A percentile compares a stretch with the other conserved stretches of the same genome.
Evolutionary conservation across 2,113 vertebrate species (phyloP).

Genomic region (Machaerirhynchus nigripectus): DNA sequence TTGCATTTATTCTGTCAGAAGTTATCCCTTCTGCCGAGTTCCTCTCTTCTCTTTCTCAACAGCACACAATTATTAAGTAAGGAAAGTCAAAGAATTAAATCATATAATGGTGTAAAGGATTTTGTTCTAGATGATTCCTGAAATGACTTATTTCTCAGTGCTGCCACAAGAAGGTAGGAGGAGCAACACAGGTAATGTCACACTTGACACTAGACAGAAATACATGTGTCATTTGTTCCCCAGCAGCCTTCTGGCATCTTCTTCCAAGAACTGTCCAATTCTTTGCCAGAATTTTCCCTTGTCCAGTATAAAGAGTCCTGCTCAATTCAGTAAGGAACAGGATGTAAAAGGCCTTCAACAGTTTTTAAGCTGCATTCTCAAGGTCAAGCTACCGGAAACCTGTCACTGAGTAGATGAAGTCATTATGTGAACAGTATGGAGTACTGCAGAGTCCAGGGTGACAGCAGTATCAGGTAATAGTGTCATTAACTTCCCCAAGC

Average conservation of each 20-base stretch:
- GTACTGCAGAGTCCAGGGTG: background rate
- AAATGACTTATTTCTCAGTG: background rate
- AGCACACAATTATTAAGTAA: background rate
- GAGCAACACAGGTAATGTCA: background rate
- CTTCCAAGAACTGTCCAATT: background rate
- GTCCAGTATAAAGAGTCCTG: background rate
- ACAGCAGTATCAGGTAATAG: background rate
- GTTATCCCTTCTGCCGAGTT: background rate
- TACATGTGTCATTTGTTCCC: rapidly evolving
- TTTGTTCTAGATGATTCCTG: background rate
- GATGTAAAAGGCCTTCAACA: background rate
- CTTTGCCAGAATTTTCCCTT: background rate
- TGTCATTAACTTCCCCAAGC: background rate
- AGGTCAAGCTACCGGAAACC: background rate
- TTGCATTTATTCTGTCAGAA: background rate
- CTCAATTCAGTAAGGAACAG: background rate
- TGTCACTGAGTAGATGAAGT: background rate
- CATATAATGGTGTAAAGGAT: background rate
- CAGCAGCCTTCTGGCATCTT: background rate
- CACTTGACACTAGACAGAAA: background rate
- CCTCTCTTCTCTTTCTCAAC: background rate
- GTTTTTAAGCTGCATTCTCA: background rate
- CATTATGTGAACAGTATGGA: background rate
- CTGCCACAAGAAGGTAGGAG: background rate
- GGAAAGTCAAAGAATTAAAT: background rate